Evolutionary conservation across 2,888 invertebrate genomes (phyloP).

Genomic region (Clostera curtula): DNA sequence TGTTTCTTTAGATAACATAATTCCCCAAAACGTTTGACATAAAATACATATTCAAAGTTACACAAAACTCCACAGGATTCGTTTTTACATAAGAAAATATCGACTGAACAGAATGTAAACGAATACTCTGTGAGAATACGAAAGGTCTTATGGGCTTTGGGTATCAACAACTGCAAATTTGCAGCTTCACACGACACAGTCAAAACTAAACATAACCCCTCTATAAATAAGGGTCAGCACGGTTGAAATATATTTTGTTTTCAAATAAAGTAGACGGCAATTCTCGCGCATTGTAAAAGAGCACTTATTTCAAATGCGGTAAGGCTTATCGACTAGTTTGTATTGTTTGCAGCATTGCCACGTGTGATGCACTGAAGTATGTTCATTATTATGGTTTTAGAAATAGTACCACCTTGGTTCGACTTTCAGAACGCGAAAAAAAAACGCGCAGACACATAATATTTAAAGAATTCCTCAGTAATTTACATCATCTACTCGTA

Average conservation of each 20-base stretch:
- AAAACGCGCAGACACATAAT: too few species aligned
- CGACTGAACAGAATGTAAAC: constrained; percentile 12
- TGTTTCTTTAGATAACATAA: too few species aligned
- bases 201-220: constrained; percentile 6
- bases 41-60: neutral
- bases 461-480: too few species aligned
- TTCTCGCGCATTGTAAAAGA: constrained; percentile 7
- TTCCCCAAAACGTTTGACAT: too few species aligned
- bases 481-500: too few species aligned
- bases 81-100: constrained; percentile 17
- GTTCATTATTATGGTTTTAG: constrained; percentile 25
- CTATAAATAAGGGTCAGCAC: constrained; percentile 1
- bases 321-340: constrained; percentile 11
- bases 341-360: constrained; percentile 11
- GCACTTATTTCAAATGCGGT: constrained; percentile 7
- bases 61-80: constrained; percentile 5
- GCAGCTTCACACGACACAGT: neutral
- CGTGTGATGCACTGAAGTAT: constrained; percentile 17
- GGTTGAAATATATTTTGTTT: constrained; percentile 1
- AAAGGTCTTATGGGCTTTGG: constrained; percentile 10
- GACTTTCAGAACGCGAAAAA: too few species aligned
- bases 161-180: constrained; percentile 9
- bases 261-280: constrained; percentile 6
- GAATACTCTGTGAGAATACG: constrained; percentile 16
- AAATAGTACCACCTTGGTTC: constrained; percentile 27